Evolutionary conservation across 2,113 vertebrate species (phyloP), one percentile per base, ranked within the genome.

Genomic region (Rhinolophus ferrumequinum): DNA sequence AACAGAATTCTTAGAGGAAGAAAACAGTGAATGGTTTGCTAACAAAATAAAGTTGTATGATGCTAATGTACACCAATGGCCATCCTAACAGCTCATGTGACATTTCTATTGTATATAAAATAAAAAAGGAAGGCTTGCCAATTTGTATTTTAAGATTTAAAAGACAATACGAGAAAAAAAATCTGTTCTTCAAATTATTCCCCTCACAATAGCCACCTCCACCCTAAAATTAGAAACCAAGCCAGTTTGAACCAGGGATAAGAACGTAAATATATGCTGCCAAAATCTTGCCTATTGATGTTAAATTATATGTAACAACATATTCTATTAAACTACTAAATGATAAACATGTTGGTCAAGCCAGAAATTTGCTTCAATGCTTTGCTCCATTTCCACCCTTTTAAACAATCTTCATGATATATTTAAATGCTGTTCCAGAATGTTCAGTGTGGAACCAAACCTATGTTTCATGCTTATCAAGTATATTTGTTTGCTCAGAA

Each of bases 141-240:
- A 52, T 66, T 88, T 95, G 80, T n/a, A 84, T 73, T 90, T 96
- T 91, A 92, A 77, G 86, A 77, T 87, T 93, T 90, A 75, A 90
- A 86, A 93, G 52, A 81, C 60, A 87, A 95, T 95, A 97, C 72
- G 44, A 80, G 88, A 41, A 69, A 96, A 95, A 95, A 97, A 97
- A 91, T 73, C 80, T 80, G 95, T 93, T 98, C 92, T 97, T 97
- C 94, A 95, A 97, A 97, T 92, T 97, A 86, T 95, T 97, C 90
- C 84, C 94, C 60, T 95, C 81, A 90, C 88, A 95, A 93, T 95
- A 94, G 93, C 83, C 94, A 95, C 92, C 60, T 97, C 90, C 92
- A 95, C 54, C 84, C 96, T 97, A 95, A 97, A 97, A 96, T 90
- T 92, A 97, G 92, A 98, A 96, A 98, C 75, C 95, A 97, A 80